phyloP scores from a whole-genome alignment of 2,113 vertebrate genomes.

The Halichoeres trimaculatus region DNA sequence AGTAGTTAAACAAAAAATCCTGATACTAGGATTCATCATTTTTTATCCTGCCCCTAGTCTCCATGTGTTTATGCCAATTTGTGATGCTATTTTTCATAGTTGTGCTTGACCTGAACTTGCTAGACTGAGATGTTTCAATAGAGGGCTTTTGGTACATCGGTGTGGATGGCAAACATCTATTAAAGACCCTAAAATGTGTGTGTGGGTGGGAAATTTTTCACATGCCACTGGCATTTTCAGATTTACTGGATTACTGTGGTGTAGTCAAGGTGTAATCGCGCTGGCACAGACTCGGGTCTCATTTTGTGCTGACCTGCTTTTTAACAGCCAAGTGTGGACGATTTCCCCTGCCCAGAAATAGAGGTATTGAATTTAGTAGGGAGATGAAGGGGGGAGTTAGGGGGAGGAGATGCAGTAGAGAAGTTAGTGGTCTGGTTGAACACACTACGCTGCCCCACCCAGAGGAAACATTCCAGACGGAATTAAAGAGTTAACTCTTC shows the following conservation, averaged over 20 bases:
- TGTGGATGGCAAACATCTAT: background rate
- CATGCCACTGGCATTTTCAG: slow-evolving; percentile 9
- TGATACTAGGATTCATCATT: too few relatives aligned
- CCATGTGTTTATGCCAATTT: too few relatives aligned
- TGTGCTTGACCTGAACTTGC: too few relatives aligned
- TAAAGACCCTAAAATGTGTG: background rate
- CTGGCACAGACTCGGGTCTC: slow-evolving; percentile 44
- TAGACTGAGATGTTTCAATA: too few relatives aligned
- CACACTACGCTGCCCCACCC: slow-evolving; percentile 82
- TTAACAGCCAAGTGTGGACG: slow-evolving; percentile 76
- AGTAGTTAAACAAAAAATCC: too few relatives aligned
- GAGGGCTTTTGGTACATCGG: background rate
- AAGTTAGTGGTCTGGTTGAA: slow-evolving; percentile 74
- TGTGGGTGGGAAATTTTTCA: slow-evolving; percentile 1
- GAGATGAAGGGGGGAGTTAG: slow-evolving; percentile 65
- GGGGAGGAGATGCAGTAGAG: slow-evolving; percentile 49
- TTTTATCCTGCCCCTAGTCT: too few relatives aligned
- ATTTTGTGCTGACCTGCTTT: slow-evolving; percentile 73
- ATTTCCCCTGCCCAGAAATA: slow-evolving; percentile 77
- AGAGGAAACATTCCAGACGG: slow-evolving; percentile 87
- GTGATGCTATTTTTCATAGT: too few relatives aligned
- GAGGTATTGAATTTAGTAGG: slow-evolving; percentile 84
- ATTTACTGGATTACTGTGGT: slow-evolving; percentile 14
- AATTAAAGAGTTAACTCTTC: slow-evolving; percentile 86
- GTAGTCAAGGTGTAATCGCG: slow-evolving; percentile 22